Evolutionary conservation across 2,888 invertebrate genomes (phyloP).

Genomic region (Xestia xanthographa): DNA sequence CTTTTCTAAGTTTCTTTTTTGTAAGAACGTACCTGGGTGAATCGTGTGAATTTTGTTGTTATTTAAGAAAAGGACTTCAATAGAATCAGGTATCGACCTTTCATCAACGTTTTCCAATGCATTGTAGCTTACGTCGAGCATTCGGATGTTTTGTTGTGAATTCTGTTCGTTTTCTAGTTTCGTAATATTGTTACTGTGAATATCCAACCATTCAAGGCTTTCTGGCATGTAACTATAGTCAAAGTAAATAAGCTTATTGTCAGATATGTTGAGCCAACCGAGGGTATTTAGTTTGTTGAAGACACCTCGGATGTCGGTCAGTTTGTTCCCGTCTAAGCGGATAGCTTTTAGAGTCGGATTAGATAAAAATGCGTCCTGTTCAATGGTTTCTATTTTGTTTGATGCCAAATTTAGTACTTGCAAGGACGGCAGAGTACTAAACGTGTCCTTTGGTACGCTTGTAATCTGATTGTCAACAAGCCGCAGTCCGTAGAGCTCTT

Average conservation of each 20-base stretch:
- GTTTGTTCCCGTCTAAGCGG: slow-evolving; percentile 94
- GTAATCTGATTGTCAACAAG: slow-evolving; percentile 95
- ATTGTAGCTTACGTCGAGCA: slow-evolving; percentile 95
- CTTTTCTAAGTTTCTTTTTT: slow-evolving; percentile 93
- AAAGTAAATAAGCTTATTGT: slow-evolving; percentile 94
- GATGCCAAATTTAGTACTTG: slow-evolving; percentile 95
- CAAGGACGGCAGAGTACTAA: slow-evolving; percentile 93
- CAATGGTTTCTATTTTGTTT: slow-evolving; percentile 94
- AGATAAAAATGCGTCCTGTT: slow-evolving; percentile 94
- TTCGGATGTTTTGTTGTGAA: slow-evolving; percentile 92
- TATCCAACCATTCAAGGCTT: slow-evolving; percentile 94
- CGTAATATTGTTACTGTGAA: slow-evolving; percentile 94
- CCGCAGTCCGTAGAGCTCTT: slow-evolving; percentile 93
- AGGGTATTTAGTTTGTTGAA: slow-evolving; percentile 93
- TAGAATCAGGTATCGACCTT: slow-evolving; percentile 93
- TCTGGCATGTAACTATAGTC: slow-evolving; percentile 95
- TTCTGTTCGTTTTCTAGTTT: slow-evolving; percentile 94
- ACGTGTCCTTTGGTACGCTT: slow-evolving; percentile 93
- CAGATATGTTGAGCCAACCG: slow-evolving; percentile 95
- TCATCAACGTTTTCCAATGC: slow-evolving; percentile 92
- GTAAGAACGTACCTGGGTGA: slow-evolving; percentile 93
- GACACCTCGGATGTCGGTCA: slow-evolving; percentile 94
- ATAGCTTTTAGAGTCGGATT: slow-evolving; percentile 94
- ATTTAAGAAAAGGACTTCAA: slow-evolving; percentile 93
- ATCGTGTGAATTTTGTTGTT: slow-evolving; percentile 94